Evolutionary conservation across 2,888 invertebrate species (phyloP).

Genomic region (Microplitis deprimator): DNA sequence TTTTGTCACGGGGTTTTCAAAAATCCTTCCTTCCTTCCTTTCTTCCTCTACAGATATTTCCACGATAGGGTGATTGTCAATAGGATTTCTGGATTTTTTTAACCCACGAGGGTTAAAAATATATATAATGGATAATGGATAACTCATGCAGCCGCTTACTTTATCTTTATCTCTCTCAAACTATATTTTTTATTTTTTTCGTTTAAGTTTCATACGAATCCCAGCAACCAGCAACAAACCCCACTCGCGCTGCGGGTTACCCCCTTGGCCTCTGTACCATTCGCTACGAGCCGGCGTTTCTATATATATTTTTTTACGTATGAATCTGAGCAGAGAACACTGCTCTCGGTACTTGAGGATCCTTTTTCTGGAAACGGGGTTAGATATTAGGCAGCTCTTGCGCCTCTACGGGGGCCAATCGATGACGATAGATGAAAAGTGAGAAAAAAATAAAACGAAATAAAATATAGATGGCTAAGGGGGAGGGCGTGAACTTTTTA

Average conservation of each 20-base stretch:
- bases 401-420: conserved; percentile 45
- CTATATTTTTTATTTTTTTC: conserved; percentile 36
- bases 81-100: conserved; percentile 49
- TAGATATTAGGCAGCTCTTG: conserved; percentile 50
- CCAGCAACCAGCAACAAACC: conserved; percentile 34
- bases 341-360: conserved; percentile 7
- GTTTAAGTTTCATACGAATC: conserved; percentile 12
- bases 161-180: conserved; percentile 25
- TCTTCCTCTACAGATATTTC: conserved; percentile 46
- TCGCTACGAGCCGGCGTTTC: conserved; percentile 40
- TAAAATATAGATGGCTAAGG: neutral
- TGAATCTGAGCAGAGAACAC: neutral
- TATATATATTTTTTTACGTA: conserved; percentile 35
- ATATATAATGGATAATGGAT: conserved; percentile 29
- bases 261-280: conserved; percentile 39
- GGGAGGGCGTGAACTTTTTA: conserved; percentile 43
- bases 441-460: neutral
- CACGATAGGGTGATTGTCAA: conserved; percentile 53
- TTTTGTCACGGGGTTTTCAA: conserved; percentile 48
- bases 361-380: conserved; percentile 47
- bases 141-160: conserved; percentile 47
- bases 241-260: conserved; percentile 44
- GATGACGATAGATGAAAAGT: conserved; percentile 31
- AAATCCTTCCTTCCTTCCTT: conserved; percentile 45
- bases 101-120: conserved; percentile 16